Base-by-base conservation (phyloP, 2,113 vertebrate species). In the Anoura caudifer region DNA sequence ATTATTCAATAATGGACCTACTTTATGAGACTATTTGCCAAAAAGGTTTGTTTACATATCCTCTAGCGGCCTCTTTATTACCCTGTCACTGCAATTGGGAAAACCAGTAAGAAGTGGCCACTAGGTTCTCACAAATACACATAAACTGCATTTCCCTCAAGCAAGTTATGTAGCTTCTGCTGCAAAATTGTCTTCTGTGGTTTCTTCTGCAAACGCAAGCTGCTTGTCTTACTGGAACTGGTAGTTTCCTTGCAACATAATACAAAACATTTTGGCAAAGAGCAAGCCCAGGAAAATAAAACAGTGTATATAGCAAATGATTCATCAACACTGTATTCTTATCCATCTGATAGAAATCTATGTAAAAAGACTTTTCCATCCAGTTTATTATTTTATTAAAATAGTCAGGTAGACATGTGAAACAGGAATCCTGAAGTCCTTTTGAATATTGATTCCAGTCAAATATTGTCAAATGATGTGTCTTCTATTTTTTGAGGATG, bases 311-410 rank as follows among this genome's bases (percentile, higher is more conserved):
- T 65, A 12, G 13, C 19, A 91, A 77, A 80, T 87, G 24, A 20
- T 86, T 95, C 45, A 76, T 89, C 79, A 87, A 38, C 26, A 31
- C 26, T 91, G 12, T 82, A 31, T 83, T 91, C 15, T 93, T 95
- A 91, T 11, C 12, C 6, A 52, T 75, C 61, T 56, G 26, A 73
- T 70, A 92, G 14, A 38, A 89, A 94, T 5, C 10, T 81, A 47
- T 33, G 6, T 52, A 17, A 77, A 72, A 90, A 76, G 24, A 47
- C 15, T 67, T 47, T 83, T 77, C 4, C 28, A 19, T 72, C 54
- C 38, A 69, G 33, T 83, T 86, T 38, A 59, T 52, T 80, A 85
- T 93, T 88, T 93, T 56, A 86, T 86, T 75, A 86, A 94, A 92
- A 84, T 54, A 61, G 24, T 31, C 41, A 15, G 28, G 31, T 15